Evolutionary conservation across 2,113 vertebrate species (phyloP).

Genomic region (Noctilio leporinus): DNA sequence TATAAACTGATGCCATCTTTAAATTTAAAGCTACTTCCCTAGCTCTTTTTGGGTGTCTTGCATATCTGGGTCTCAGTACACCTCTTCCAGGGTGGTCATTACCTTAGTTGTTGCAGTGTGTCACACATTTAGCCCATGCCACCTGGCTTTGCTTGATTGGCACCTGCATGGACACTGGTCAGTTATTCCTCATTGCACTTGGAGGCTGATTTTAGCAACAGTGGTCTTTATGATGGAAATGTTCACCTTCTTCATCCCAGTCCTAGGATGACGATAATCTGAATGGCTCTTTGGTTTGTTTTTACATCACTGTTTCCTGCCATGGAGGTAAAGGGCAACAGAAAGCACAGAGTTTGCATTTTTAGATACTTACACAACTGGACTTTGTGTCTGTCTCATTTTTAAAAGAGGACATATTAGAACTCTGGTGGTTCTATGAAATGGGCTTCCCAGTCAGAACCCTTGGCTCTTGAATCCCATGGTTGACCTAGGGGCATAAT

Average conservation of each 20-base stretch:
- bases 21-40: background rate
- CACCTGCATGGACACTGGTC: background rate
- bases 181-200: background rate
- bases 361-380: conserved; percentile 22
- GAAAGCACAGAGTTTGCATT: conserved; percentile 16
- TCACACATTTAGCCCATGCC: background rate
- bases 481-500: background rate
- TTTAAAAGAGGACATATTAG: conserved; percentile 23
- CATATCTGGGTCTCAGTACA: background rate
- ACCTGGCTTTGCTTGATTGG: background rate
- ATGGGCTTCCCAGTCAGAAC: background rate
- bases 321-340: background rate
- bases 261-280: background rate
- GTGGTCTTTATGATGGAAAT: background rate
- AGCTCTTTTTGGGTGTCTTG: background rate
- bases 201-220: background rate
- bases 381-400: conserved; percentile 11
- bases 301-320: background rate
- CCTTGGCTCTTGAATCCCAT: background rate
- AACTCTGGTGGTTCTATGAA: conserved; percentile 18
- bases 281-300: background rate
- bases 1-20: background rate
- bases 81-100: background rate
- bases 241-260: background rate
- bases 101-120: background rate